Percentiles rank a stretch among this genome's conserved stretches.
Evolutionary conservation across 2,797 vertebrate genomes (phyloP).

Genomic region (Sebastes vulpes): DNA sequence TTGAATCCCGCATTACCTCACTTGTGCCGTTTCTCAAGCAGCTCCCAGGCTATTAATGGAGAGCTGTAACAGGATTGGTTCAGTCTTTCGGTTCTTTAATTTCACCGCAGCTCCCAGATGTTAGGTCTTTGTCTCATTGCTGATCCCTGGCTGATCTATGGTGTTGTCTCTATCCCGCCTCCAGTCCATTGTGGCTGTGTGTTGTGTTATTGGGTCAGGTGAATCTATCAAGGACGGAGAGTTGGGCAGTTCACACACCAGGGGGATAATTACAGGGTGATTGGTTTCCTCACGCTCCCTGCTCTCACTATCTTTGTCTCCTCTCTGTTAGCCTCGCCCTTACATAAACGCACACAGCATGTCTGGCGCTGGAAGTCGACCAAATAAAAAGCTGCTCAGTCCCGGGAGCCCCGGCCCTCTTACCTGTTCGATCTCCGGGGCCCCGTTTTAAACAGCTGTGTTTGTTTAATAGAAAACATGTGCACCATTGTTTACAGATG

Average conservation of each 20-base stretch:
- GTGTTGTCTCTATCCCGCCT: conserved; percentile 74
- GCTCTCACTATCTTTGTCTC: conserved; percentile 80
- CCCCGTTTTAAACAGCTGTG: conserved; percentile 88
- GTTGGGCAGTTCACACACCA: conserved; percentile 79
- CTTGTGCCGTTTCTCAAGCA: conserved; percentile 77
- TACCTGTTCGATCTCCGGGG: conserved; percentile 76
- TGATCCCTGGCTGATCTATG: conserved; percentile 78
- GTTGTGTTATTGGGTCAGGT: conserved; percentile 85
- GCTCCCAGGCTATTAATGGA: conserved; percentile 82
- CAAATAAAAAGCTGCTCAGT: conserved; percentile 50
- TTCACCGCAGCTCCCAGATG: conserved; percentile 78
- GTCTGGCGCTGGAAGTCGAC: conserved; percentile 57
- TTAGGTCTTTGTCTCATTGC: conserved; percentile 82
- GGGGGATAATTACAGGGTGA: conserved; percentile 86
- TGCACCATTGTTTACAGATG: conserved; percentile 89
- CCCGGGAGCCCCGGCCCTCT: conserved; percentile 31
- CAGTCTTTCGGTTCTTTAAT: conserved; percentile 77
- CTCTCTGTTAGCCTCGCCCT: conserved; percentile 70
- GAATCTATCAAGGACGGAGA: conserved; percentile 83
- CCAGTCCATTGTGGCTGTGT: conserved; percentile 66
- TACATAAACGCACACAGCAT: conserved; percentile 67
- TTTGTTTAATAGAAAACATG: conserved; percentile 64
- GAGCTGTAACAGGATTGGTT: conserved; percentile 77
- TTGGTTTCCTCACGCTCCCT: conserved; percentile 82
- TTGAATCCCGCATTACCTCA: conserved; percentile 76